These are phyloP conservation scores for Drosophila neutralis DNA, from an alignment of 2,888 invertebrate species.

Conservation along the genomic window DNA sequence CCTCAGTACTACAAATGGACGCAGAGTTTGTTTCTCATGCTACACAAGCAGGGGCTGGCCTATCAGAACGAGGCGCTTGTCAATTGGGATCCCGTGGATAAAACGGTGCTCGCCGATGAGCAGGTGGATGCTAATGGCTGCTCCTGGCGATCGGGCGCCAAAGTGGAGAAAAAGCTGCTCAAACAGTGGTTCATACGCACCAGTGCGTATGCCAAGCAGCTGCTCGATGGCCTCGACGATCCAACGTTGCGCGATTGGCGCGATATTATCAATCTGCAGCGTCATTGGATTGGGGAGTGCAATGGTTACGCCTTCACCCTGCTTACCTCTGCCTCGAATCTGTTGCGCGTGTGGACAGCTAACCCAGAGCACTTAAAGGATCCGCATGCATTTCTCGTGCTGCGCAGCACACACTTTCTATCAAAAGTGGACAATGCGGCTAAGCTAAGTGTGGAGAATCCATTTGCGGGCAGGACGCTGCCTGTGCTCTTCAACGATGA, in stretches of 20 bases:
- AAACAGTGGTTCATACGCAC: constrained; percentile 98
- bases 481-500: constrained; percentile 89
- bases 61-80: constrained; percentile 95
- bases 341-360: constrained; percentile 88
- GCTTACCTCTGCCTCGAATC: constrained; percentile 79
- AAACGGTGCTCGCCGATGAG: constrained; percentile 98
- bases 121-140: constrained; percentile 96
- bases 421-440: constrained; percentile 81
- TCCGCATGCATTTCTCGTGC: constrained; percentile 88
- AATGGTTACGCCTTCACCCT: constrained; percentile 91
- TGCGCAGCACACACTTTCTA: constrained; percentile 87
- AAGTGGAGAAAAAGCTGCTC: constrained; percentile 94
- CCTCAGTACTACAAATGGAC: constrained; percentile 97
- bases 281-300: constrained; percentile 96
- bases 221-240: constrained; percentile 90
- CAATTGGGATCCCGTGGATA: constrained; percentile 99
- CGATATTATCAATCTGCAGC: constrained; percentile 93
- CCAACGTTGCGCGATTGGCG: constrained; percentile 91
- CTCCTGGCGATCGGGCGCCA: constrained; percentile 98
- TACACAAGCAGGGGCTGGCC: constrained; percentile 93
- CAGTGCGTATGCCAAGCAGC: constrained; percentile 91
- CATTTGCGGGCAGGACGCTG: constrained; percentile 88
- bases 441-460: constrained; percentile 87
- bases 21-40: constrained; percentile 95
- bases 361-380: constrained; percentile 90